Conservation (phyloP, 2,888 invertebrate species). For the Sinodicranocentrus sp. region DNA sequence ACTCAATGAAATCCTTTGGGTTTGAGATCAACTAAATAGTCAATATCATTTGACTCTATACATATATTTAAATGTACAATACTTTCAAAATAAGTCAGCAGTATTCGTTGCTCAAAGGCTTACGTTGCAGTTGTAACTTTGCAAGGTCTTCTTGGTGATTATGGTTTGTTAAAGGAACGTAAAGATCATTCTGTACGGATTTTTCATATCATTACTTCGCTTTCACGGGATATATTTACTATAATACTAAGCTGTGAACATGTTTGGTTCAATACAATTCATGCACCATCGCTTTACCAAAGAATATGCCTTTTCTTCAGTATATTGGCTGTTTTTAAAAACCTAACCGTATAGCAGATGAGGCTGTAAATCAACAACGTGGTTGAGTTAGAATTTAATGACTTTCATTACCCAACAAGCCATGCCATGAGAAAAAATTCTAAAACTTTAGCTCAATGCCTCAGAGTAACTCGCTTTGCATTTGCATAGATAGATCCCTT, state of each 20-base stretch:
- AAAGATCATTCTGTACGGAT: no score
- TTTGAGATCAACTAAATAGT: not conserved
- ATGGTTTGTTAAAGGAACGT: not conserved
- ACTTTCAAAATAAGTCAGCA: not conserved
- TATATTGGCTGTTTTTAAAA: not conserved
- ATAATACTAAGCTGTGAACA: no score
- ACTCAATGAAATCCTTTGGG: slow-evolving; percentile 29
- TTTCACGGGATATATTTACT: not conserved
- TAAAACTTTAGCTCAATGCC: not conserved
- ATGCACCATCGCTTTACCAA: not conserved
- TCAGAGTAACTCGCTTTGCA: not conserved
- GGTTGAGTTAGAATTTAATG: not conserved
- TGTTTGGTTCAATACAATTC: no score
- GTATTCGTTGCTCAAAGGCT: no score
- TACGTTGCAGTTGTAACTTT: no score
- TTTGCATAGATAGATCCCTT: not conserved
- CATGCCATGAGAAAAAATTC: not conserved
- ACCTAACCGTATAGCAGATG: no score
- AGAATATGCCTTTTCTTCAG: no score
- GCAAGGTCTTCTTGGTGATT: slow-evolving; percentile 42
- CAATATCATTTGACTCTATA: no score
- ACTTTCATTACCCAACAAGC: not conserved
- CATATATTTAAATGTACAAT: no score
- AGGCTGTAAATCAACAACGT: not conserved
- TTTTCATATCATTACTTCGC: no score